phyloP scores from a whole-genome alignment of 2,888 invertebrate genomes.

The Protonemura montana region DNA sequence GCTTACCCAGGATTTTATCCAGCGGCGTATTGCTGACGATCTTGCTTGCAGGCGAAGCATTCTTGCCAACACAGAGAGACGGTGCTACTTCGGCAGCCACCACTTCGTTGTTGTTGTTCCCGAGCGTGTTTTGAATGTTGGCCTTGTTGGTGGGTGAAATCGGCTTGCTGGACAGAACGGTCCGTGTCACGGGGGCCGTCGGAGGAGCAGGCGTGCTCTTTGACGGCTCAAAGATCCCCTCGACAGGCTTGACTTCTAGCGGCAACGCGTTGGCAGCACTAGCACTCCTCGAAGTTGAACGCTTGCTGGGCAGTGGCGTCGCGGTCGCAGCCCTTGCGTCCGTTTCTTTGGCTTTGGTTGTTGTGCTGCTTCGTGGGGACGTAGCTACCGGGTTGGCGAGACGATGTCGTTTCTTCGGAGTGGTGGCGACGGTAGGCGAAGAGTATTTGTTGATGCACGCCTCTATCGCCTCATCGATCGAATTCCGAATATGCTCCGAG shows the following conservation, averaged over 20 bases:
- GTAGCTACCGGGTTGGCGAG: constrained; percentile 59
- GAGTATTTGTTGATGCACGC: constrained; percentile 63
- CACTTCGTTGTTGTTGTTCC: background rate
- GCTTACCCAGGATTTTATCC: constrained; percentile 8
- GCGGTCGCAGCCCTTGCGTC: constrained; percentile 61
- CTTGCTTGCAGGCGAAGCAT: background rate
- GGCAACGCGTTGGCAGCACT: constrained; percentile 61
- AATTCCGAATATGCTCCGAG: constrained; percentile 50
- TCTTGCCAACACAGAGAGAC: background rate
- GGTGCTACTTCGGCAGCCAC: background rate
- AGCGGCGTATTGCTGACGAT: background rate
- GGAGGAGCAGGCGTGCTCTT: background rate
- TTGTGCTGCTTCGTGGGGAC: constrained; percentile 60
- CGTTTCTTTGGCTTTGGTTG: constrained; percentile 59
- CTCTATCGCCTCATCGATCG: constrained; percentile 66
- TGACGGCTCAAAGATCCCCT: constrained; percentile 34
- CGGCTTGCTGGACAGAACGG: constrained; percentile 37
- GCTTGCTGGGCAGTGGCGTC: constrained; percentile 58
- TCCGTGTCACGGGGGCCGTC: background rate
- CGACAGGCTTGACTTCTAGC: constrained; percentile 1
- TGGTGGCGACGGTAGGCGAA: constrained; percentile 60
- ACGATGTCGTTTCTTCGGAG: constrained; percentile 78
- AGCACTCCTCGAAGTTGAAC: constrained; percentile 63
- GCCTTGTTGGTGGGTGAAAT: constrained; percentile 36
- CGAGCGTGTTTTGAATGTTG: background rate